Base-by-base conservation (phyloP, 2,888 invertebrate species). In the Drosophila merina region DNA sequence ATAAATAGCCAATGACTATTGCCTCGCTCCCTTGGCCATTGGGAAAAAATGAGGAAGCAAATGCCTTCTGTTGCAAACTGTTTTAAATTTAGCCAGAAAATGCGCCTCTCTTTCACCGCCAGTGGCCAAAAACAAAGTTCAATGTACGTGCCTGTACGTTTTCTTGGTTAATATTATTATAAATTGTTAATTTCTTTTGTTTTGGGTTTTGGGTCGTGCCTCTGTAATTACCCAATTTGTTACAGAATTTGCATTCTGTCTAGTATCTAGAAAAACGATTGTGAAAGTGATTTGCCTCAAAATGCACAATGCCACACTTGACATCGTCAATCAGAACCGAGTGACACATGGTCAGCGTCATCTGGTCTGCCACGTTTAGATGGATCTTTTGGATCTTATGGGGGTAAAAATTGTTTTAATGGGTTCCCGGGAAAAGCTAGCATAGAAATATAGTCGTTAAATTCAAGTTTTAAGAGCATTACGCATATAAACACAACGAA, bases 321-420 rank as follows among this genome's bases (percentile, higher is more conserved):
- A 85, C 86, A 84, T 81, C 85, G 86, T 89, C 89, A 84, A 89
- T 90, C 89, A 86, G 60, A 57, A 38, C 12, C 31, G 14, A 9
- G 26, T 56, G 51, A 38, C 51, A 38, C 38, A 38, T 12, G 6
- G 36, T 28, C 40, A 54, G 30, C 56, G 56, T 30, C 63, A 67
- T 30, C 30, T 67, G 68, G 67, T 48, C 36, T 51, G 63, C 63
- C 52, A 38, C n/a, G 14, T 20, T 14, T 38, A 38, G 25, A 40
- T 63, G 7, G 31, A 45, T 51, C 14, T 31, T 30, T 10, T 36
- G 66, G 36, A 45, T 51, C 14, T 31, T 30, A 8, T 36, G 50
- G 36, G 20, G 12, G 20, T 50, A 12, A 10, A 38, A 8, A 47
- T 30, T 20, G 36, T 59, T 38, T 38, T 38, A 30, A 25, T 30